Base-by-base conservation (phyloP, 2,113 vertebrate genomes). In the Trematomus loennbergii region DNA sequence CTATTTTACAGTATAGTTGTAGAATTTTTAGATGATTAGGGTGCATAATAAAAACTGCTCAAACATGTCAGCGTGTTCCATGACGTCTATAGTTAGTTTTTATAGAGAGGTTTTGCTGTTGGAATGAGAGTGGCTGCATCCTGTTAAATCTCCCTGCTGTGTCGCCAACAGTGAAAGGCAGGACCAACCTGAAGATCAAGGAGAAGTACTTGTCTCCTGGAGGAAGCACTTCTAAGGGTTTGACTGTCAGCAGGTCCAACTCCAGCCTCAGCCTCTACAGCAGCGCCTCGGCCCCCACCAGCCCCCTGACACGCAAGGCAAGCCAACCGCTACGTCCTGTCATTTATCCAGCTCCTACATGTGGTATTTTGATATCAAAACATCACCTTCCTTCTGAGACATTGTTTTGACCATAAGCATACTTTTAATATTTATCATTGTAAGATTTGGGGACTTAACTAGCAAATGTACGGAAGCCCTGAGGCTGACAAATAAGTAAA, bases 121-220 rank as follows among this genome's bases (percentile, higher is more conserved):
- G 36, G 29, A 40, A 40, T 40, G 36, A 40, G 36, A 29, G 29
- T 29, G 29, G 29, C 29, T 29, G 3, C 3, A 10, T 48, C 73
- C 8, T 68, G 1, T 77, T n/a, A 29, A 76, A 17, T 52, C 40
- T 10, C 6, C 20, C 29, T 75, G 45, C 55, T 67, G 43, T 79
- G 58, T 84, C 68, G 1, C 25, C 55, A 25, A 75, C 90, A 98
- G 97, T 98, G 53, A 97, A 97, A 87, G 96, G 96, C 22, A 93
- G 97, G 29, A 98, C 97, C 73, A 98, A 98, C 88, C 84, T 97
- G 79, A 98, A 97, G 94, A 97, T 98, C 89, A 97, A 97, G 57
- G 96, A 96, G 94, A 97, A 96, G 88, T 97, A 97, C 90, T 90
- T 98, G 88, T 94, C 94, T 16, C 89, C 95, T 0, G 93, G 13